A percentile compares a stretch with the other conserved stretches of the same genome.
phyloP scores from a whole-genome alignment of 2,797 vertebrate genomes.

The Thripadectes ignobilis region DNA sequence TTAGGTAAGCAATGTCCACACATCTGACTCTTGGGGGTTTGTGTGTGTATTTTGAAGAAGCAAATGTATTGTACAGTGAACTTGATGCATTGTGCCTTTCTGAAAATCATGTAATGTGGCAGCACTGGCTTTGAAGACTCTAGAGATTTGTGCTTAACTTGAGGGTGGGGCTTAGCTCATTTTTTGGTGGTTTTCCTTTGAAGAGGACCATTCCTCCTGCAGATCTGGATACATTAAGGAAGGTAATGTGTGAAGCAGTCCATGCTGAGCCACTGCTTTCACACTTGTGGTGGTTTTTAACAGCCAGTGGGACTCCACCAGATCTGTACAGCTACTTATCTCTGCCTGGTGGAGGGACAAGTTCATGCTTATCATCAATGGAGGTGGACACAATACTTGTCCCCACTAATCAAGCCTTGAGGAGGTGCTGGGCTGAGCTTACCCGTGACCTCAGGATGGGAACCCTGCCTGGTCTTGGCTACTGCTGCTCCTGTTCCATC shows the following conservation, averaged over 20 bases:
- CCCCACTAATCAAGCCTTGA: neutral
- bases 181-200: neutral
- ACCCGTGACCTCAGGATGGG: rapidly evolving
- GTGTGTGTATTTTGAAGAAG: neutral
- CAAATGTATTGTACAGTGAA: neutral
- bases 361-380: neutral
- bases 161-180: neutral
- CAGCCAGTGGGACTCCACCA: rapidly evolving
- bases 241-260: rapidly evolving
- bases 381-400: neutral
- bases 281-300: neutral
- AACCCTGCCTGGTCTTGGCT: neutral
- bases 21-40: neutral
- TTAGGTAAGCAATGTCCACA: conserved; percentile 68
- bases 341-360: neutral
- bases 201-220: neutral
- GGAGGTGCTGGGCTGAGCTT: neutral
- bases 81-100: rapidly evolving
- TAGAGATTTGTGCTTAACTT: neutral
- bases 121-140: neutral
- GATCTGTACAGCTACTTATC: neutral
- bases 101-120: neutral
- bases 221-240: neutral
- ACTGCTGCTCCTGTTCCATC: neutral
- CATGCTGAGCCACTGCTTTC: neutral